Conservation (phyloP, 2,888 invertebrate genomes). For the Listrodromus nycthemerus region DNA sequence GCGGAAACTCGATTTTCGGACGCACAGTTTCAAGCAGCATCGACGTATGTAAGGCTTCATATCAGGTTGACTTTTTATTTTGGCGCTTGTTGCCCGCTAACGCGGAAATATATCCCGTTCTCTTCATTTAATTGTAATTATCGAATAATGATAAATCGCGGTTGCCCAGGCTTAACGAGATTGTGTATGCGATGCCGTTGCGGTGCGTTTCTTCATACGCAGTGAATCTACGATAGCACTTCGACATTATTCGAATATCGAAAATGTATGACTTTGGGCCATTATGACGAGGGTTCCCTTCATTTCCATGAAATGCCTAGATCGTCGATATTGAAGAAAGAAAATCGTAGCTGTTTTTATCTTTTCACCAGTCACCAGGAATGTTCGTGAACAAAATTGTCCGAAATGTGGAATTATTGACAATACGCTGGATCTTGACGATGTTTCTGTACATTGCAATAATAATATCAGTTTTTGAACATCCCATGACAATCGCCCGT, state of each 20-base stretch:
- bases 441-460: too few species aligned
- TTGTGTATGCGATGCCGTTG: not conserved
- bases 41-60: not conserved
- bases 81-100: not conserved
- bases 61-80: not conserved
- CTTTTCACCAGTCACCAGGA: too few species aligned
- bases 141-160: not conserved
- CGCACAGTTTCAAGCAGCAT: not conserved
- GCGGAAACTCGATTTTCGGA: constrained; percentile 17
- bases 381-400: too few species aligned
- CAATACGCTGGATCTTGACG: too few species aligned
- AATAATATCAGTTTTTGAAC: too few species aligned
- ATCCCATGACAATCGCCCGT: too few species aligned
- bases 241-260: not conserved
- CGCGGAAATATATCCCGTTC: not conserved
- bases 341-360: too few species aligned
- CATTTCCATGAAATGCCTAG: not conserved
- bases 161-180: not conserved
- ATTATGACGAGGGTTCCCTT: not conserved
- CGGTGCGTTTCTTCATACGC: not conserved
- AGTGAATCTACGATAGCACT: not conserved
- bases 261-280: not conserved
- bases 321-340: not conserved
- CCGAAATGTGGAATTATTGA: too few species aligned
- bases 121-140: constrained; percentile 5